Conservation (phyloP, 2,888 invertebrate genomes). For the Lasioglossum calceatum region DNA sequence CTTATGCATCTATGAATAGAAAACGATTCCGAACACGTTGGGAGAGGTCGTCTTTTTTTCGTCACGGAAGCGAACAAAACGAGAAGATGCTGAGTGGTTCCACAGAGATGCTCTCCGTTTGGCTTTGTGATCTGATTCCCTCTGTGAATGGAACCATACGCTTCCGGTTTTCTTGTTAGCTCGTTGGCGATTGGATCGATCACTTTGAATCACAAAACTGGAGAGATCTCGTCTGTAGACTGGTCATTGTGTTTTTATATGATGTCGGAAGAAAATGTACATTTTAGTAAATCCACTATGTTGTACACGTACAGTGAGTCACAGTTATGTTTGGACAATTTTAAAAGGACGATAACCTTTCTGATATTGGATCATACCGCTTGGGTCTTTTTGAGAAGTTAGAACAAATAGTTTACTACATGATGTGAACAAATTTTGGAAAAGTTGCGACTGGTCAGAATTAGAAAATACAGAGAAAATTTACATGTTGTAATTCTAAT, state of each 20-base stretch:
- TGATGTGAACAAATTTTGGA: too few relatives aligned
- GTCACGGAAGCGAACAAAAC: background rate
- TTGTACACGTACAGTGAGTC: too few relatives aligned
- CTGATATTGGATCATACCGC: too few relatives aligned
- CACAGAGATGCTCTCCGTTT: background rate
- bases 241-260: background rate
- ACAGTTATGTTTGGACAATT: too few relatives aligned
- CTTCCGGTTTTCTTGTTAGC: background rate
- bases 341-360: too few relatives aligned
- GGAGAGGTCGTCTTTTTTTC: background rate
- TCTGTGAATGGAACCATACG: background rate
- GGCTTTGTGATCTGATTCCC: background rate
- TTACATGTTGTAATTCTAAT: too few relatives aligned
- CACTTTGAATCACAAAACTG: background rate
- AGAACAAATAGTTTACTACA: too few relatives aligned
- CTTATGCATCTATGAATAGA: slow-evolving; percentile 10
- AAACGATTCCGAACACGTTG: background rate
- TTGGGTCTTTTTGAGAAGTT: too few relatives aligned
- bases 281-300: too few relatives aligned
- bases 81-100: background rate
- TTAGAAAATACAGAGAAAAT: too few relatives aligned
- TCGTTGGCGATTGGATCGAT: background rate
- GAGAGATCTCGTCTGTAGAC: background rate
- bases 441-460: too few relatives aligned
- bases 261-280: too few relatives aligned